Conservation (phyloP, 2,888 invertebrate species). For the Poecilobothrus nobilitatus region DNA sequence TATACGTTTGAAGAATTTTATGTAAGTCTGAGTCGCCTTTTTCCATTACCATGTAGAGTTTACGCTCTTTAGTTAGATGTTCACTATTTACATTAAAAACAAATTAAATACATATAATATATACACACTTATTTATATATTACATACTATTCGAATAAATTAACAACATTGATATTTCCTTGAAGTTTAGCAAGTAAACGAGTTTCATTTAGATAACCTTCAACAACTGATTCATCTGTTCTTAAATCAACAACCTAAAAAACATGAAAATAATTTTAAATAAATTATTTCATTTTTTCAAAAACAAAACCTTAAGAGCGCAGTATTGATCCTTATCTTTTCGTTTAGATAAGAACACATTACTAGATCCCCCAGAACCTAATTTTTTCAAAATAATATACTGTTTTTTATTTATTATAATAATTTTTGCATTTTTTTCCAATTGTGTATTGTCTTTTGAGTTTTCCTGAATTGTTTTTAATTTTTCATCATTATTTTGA, state of each 20-base stretch:
- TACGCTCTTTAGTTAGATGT: conserved; percentile 53
- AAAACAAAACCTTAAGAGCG: conserved; percentile 39
- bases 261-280: neutral
- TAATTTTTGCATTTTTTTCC: conserved; percentile 40
- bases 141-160: conserved; percentile 79
- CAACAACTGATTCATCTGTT: conserved; percentile 60
- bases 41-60: conserved; percentile 82
- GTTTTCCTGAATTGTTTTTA: conserved; percentile 18
- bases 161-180: conserved; percentile 72
- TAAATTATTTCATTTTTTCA: neutral
- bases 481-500: conserved; percentile 28
- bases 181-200: conserved; percentile 71
- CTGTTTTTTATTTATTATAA: conserved; percentile 59
- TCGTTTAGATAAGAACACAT: conserved; percentile 52
- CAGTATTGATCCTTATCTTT: conserved; percentile 33
- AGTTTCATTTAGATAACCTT: conserved; percentile 85
- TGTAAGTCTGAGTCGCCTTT: conserved; percentile 85
- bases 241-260: conserved; percentile 75
- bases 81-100: conserved; percentile 53
- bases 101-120: conserved; percentile 41
- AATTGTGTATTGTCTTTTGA: neutral
- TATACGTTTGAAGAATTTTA: conserved; percentile 57
- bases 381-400: conserved; percentile 67
- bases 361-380: conserved; percentile 85
- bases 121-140: neutral